Evolutionary conservation across 2,888 invertebrate species (phyloP).

Genomic region (Acronicta aceris): DNA sequence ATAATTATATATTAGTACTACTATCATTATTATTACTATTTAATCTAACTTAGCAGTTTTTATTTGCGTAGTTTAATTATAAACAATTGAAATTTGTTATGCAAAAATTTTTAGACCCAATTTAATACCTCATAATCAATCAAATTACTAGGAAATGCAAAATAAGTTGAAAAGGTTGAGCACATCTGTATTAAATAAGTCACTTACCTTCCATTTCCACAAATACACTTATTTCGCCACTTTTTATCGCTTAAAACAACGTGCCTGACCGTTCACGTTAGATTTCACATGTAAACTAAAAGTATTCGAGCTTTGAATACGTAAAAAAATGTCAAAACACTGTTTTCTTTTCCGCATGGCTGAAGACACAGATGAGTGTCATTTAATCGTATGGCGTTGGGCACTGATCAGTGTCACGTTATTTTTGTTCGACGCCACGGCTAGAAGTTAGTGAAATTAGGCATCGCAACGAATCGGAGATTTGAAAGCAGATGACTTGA

Average conservation of each 20-base stretch:
- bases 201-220: slow-evolving; percentile 47
- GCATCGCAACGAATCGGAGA: slow-evolving; percentile 30
- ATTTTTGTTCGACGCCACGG: slow-evolving; percentile 42
- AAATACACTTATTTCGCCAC: slow-evolving; percentile 49
- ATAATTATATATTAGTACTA: slow-evolving; percentile 20
- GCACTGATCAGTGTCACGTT: slow-evolving; percentile 46
- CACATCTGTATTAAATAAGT: slow-evolving; percentile 44
- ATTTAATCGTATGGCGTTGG: slow-evolving; percentile 48
- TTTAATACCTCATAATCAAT: slow-evolving; percentile 39
- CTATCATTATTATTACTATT: slow-evolving; percentile 31
- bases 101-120: slow-evolving; percentile 40
- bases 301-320: slow-evolving; percentile 35
- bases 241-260: slow-evolving; percentile 44
- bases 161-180: slow-evolving; percentile 46
- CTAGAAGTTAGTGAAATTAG: slow-evolving; percentile 38
- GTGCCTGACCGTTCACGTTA: slow-evolving; percentile 43
- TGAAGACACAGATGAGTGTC: slow-evolving; percentile 48
- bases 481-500: too few species aligned
- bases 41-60: slow-evolving; percentile 38
- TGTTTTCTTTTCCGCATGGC: slow-evolving; percentile 47
- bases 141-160: slow-evolving; percentile 35
- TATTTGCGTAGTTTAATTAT: slow-evolving; percentile 30
- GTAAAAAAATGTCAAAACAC: slow-evolving; percentile 42
- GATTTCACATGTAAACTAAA: slow-evolving; percentile 44
- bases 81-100: slow-evolving; percentile 31